A percentile compares a stretch with the other conserved stretches of the same genome.
Conservation (phyloP, 2,888 invertebrate genomes). For the Axea sp. region DNA sequence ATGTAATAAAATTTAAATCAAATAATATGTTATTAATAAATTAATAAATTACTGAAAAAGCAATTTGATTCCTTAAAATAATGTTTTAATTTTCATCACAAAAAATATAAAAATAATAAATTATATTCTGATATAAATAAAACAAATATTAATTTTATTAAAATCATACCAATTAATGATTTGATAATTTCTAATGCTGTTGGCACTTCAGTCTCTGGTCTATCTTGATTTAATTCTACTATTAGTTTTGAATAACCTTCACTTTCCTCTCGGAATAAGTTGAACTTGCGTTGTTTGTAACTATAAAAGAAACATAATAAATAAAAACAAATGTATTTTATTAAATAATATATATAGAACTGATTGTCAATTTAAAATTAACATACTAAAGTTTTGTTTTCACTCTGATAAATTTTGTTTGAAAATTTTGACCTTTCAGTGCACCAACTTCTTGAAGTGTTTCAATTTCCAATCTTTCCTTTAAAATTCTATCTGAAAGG, state of each 20-base stretch:
- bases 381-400: constrained; percentile 99
- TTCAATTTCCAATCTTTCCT: constrained; percentile 95
- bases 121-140: too few species aligned
- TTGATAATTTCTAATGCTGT: constrained; percentile 92
- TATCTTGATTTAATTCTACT: constrained; percentile 94
- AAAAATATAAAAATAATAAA: too few species aligned
- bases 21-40: too few species aligned
- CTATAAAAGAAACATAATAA: constrained; percentile 81
- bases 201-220: constrained; percentile 82
- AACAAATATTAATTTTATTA: too few species aligned
- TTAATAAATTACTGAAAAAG: too few species aligned
- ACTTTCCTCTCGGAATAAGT: constrained; percentile 98
- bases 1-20: too few species aligned
- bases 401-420: constrained; percentile 97
- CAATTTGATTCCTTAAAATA: too few species aligned
- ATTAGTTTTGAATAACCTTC: constrained; percentile 99
- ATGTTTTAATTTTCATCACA: too few species aligned
- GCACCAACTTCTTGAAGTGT: constrained; percentile 95
- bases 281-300: constrained; percentile 99
- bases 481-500: constrained; percentile 91
- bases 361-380: constrained; percentile 65
- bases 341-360: constrained; percentile 1
- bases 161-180: constrained; percentile 92
- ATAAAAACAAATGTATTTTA: too few species aligned
- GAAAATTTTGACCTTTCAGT: constrained; percentile 92